Percentiles rank a stretch among this genome's conserved stretches.
phyloP scores from a whole-genome alignment of 2,113 vertebrate genomes.

The Seriola rivoliana region DNA sequence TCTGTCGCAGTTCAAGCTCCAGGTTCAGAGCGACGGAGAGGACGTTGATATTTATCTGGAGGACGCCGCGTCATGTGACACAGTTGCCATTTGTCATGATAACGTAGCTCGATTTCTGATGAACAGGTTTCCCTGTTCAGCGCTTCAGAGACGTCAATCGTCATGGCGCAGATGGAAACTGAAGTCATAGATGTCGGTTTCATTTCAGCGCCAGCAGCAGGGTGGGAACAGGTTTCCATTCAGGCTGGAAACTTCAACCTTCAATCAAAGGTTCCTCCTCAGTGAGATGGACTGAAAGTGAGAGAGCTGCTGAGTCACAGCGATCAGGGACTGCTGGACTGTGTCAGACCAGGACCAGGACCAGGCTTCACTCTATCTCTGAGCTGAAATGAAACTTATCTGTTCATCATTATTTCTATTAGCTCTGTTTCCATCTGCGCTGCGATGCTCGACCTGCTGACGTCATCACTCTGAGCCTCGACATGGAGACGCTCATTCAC shows the following conservation, averaged over 20 bases:
- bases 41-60: neutral
- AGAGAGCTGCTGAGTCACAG: conserved; percentile 31
- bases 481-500: no score
- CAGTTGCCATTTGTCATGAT: neutral
- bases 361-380: neutral
- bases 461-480: no score
- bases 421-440: neutral
- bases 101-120: neutral
- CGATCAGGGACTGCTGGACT: conserved; percentile 2
- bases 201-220: conserved; percentile 13
- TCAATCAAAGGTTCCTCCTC: conserved; percentile 1
- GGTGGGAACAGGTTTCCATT: neutral
- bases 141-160: neutral
- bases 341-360: neutral
- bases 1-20: neutral
- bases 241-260: conserved; percentile 37
- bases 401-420: no score
- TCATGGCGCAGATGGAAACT: conserved; percentile 11
- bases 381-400: conserved; percentile 50
- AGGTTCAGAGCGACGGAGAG: neutral
- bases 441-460: no score
- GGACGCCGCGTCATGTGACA: neutral
- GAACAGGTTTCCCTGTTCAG: neutral
- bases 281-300: conserved; percentile 8
- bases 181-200: neutral